These are phyloP conservation scores for Crenichthys baileyi DNA, from an alignment of 2,797 vertebrate genomes.

Conservation along the genomic window DNA sequence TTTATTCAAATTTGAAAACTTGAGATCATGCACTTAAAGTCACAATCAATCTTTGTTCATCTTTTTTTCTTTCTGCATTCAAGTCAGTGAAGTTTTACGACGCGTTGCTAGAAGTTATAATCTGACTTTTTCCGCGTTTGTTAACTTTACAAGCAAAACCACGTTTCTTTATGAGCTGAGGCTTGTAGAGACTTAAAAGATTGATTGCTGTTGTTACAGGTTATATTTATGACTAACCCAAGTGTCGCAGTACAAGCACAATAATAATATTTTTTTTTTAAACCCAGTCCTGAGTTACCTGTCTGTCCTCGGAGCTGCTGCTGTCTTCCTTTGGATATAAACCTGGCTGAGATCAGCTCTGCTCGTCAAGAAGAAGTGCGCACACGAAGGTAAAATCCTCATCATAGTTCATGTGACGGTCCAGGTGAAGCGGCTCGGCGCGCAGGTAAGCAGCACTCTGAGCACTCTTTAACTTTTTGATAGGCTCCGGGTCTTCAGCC, in stretches of 20 bases:
- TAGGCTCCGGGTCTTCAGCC: conserved; percentile 57
- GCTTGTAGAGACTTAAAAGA: background rate
- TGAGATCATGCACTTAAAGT: background rate
- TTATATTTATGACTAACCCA: too few species aligned
- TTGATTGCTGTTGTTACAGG: background rate
- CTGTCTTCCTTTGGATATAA: background rate
- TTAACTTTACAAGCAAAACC: background rate
- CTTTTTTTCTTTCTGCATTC: background rate
- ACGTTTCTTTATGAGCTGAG: background rate
- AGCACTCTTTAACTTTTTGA: conserved; percentile 55
- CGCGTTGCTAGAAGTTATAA: background rate
- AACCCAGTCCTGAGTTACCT: conserved; percentile 10
- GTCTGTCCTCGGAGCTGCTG: conserved; percentile 1
- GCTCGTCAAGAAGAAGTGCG: conserved; percentile 25
- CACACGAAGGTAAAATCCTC: conserved; percentile 65
- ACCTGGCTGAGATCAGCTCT: conserved; percentile 2
- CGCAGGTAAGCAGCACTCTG: conserved; percentile 54
- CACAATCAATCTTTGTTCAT: background rate
- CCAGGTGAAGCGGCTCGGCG: conserved; percentile 43
- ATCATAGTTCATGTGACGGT: conserved; percentile 45
- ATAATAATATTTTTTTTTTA: too few species aligned
- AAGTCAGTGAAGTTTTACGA: background rate
- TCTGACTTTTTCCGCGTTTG: background rate
- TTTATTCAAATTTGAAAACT: background rate
- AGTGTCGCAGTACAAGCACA: background rate